Evolutionary conservation across 1,140 invertebrate species (phyloP).

Genomic region (Anoplophora glabripennis): DNA sequence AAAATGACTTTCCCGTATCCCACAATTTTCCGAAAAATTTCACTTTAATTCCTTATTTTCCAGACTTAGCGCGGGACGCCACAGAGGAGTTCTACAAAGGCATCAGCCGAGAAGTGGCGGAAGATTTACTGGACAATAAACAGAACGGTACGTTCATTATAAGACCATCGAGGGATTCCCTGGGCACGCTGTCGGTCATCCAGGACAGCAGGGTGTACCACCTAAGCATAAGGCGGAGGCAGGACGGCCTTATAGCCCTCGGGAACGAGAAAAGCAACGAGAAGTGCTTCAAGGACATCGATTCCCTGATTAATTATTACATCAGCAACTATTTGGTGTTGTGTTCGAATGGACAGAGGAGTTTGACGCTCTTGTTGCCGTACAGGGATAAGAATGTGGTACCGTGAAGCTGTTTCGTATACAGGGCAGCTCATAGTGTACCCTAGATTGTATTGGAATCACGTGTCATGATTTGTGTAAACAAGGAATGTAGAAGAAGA

Average conservation of each 20-base stretch:
- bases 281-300: conserved; percentile 39
- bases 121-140: conserved; percentile 36
- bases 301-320: conserved; percentile 46
- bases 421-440: no score
- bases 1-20: no score
- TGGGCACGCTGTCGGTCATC: conserved; percentile 41
- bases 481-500: no score
- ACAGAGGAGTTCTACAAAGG: conserved; percentile 41
- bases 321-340: conserved; percentile 46
- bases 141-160: conserved; percentile 46
- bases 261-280: conserved; percentile 43
- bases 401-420: no score
- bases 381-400: conserved; percentile 42
- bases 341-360: conserved; percentile 34
- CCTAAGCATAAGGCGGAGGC: conserved; percentile 39
- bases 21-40: no score
- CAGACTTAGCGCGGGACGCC: conserved; percentile 22
- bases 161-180: conserved; percentile 36
- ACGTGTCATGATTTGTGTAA: no score
- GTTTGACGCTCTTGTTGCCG: conserved; percentile 40
- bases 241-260: conserved; percentile 38
- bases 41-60: no score
- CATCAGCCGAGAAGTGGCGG: conserved; percentile 36
- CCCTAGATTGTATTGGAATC: no score
- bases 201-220: conserved; percentile 44